Conservation (phyloP, 2,888 invertebrate species). For the Keiferia lycopersicella region DNA sequence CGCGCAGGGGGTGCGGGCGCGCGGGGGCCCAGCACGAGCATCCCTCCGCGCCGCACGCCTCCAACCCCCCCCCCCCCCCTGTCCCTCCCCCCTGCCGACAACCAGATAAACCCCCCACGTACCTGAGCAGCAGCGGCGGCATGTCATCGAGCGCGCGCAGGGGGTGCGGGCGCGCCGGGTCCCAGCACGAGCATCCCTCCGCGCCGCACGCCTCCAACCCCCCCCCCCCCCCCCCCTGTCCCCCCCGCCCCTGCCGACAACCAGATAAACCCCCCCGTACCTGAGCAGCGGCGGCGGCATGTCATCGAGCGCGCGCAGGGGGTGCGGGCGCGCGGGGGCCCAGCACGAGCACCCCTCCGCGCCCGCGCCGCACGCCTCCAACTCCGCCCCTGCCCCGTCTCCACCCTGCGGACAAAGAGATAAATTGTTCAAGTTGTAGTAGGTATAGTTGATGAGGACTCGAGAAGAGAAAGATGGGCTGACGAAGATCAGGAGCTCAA, state of each 20-base stretch:
- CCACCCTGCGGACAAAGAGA: conserved; percentile 61
- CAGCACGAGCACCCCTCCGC: conserved; percentile 66
- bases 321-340: conserved; percentile 61
- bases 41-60: conserved; percentile 60
- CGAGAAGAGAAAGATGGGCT: too few species aligned
- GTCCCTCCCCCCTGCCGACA: conserved; percentile 56
- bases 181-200: conserved; percentile 66
- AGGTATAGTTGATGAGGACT: too few species aligned
- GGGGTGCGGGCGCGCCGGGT: conserved; percentile 64
- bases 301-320: conserved; percentile 78
- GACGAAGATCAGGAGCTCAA: too few species aligned
- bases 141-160: conserved; percentile 62
- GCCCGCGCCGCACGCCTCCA: conserved; percentile 55
- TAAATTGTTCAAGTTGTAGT: not conserved
- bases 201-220: conserved; percentile 51
- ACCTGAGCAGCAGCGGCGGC: conserved; percentile 60
- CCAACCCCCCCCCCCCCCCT: conserved; percentile 58
- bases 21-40: conserved; percentile 64
- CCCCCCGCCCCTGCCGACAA: too few species aligned
- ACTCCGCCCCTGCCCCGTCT: conserved; percentile 60
- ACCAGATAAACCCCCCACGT: not conserved
- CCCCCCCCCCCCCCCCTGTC: too few species aligned
- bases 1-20: conserved; percentile 74
- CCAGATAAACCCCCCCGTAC: too few species aligned
- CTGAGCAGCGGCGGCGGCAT: conserved; percentile 63